Base-by-base conservation (phyloP, 1,140 invertebrate species). In the Atta texana region DNA sequence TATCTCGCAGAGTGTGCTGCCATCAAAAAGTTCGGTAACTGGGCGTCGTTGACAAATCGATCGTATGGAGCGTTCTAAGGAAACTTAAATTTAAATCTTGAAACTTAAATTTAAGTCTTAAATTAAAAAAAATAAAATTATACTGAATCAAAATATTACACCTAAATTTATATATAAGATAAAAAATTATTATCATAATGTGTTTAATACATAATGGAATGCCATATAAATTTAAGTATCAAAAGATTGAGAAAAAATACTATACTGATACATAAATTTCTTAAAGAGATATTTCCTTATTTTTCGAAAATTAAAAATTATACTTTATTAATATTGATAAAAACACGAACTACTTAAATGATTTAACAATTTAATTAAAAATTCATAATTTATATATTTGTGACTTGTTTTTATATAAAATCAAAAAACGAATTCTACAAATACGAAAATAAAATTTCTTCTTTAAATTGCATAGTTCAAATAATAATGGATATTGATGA, bases 1-100 rank as follows among this genome's bases (percentile, higher is more conserved):
- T 57, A 81, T 71, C 64, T 81, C 21, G 53, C 63, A 21, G 71
- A 28, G 28, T 84, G 39, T 34, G 53, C 39, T 8, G 28, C 55
- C n/a, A 61, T 57, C 49, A 51, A 61, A 12, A 84, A 75, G 28
- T 81, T 81, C 39, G 18, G 59, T 64, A 78, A 66, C 63, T 14
- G 44, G 12, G n/a, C 21, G 77, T 18, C 39, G 21, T 53, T 71
- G 44, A 24, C 64, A 57, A 57, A 57, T 81, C 53, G 34, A 81
- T 57, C 51, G 51, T 44, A 44, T 16, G 34, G 6, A 16, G 0
- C 44, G 21, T 76, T 39, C 31, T 16, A 12, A 24, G 21, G 21
- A 61, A 61, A 76, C 39, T 76, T 61, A 59, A 75, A 75, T 75
- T 75, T 75, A 57, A 59, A 75, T 39, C n/a, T 39, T 14, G n/a